These are phyloP conservation scores for Hyposoter didymator DNA, from an alignment of 2,888 invertebrate species.

Conservation along the genomic window DNA sequence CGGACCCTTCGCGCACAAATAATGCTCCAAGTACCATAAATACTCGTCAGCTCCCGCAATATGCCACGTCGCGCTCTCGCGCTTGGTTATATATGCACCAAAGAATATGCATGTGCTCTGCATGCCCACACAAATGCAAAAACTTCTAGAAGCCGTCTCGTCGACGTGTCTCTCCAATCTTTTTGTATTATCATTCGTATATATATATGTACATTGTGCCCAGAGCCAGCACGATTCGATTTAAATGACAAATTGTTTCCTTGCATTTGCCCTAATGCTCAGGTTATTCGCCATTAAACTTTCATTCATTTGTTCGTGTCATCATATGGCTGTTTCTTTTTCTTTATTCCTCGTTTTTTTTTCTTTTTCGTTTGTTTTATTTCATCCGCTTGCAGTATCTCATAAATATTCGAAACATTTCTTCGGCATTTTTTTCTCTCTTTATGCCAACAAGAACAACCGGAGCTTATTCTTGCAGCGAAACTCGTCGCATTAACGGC, in stretches of 20 bases:
- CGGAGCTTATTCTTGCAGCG: neutral
- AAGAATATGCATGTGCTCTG: constrained; percentile 62
- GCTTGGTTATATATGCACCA: constrained; percentile 64
- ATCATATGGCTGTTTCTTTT: constrained; percentile 5
- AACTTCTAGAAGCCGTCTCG: constrained; percentile 15
- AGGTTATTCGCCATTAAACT: constrained; percentile 58
- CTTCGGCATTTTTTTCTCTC: neutral
- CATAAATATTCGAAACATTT: neutral
- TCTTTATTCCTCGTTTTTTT: neutral
- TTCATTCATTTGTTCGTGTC: constrained; percentile 44
- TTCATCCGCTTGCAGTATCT: neutral
- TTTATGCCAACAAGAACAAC: neutral
- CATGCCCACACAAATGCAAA: constrained; percentile 25
- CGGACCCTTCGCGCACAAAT: constrained; percentile 78
- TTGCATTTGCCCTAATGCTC: constrained; percentile 60
- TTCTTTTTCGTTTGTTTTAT: neutral
- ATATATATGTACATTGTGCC: constrained; percentile 2
- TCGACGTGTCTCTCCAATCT: constrained; percentile 45
- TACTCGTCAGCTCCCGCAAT: constrained; percentile 80
- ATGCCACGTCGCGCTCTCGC: constrained; percentile 72
- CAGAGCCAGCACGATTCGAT: constrained; percentile 51
- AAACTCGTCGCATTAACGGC: constrained; percentile 22
- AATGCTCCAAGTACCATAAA: constrained; percentile 81
- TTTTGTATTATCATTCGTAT: neutral
- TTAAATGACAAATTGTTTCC: constrained; percentile 69